phyloP scores from a whole-genome alignment of 2,113 vertebrate species.

The Phylloscopus whistleri region DNA sequence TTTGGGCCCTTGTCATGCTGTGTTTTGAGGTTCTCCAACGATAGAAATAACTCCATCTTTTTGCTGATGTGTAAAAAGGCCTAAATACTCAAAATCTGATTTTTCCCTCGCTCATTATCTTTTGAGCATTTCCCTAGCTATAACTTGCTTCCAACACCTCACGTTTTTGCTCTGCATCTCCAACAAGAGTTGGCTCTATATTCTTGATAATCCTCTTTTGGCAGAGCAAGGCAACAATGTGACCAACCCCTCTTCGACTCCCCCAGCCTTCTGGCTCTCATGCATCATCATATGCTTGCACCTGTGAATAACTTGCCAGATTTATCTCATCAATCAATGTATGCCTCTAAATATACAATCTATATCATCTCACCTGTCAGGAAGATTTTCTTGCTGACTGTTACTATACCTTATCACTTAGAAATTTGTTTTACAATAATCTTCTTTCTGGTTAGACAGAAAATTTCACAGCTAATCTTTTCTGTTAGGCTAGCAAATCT shows the following conservation, averaged over 20 bases:
- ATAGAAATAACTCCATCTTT: background rate
- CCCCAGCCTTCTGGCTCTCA: background rate
- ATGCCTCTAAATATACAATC: background rate
- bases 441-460: background rate
- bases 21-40: background rate
- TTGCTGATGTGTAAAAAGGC: background rate
- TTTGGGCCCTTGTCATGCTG: background rate
- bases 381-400: background rate
- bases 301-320: background rate
- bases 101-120: rapidly evolving
- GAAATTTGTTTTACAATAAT: background rate
- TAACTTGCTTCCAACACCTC: background rate
- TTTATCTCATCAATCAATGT: background rate
- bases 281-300: background rate
- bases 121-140: background rate
- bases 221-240: background rate
- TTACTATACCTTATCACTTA: background rate
- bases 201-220: background rate
- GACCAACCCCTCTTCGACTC: rapidly evolving
- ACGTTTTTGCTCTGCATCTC: background rate
- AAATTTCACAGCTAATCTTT: background rate
- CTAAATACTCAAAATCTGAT: background rate
- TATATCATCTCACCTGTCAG: background rate
- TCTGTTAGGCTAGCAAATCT: background rate
- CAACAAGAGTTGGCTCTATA: background rate